Evolutionary conservation across 2,888 invertebrate genomes (phyloP), one percentile per base, ranked within the genome.

Genomic region (Amblyjoppa fuscipennis): DNA sequence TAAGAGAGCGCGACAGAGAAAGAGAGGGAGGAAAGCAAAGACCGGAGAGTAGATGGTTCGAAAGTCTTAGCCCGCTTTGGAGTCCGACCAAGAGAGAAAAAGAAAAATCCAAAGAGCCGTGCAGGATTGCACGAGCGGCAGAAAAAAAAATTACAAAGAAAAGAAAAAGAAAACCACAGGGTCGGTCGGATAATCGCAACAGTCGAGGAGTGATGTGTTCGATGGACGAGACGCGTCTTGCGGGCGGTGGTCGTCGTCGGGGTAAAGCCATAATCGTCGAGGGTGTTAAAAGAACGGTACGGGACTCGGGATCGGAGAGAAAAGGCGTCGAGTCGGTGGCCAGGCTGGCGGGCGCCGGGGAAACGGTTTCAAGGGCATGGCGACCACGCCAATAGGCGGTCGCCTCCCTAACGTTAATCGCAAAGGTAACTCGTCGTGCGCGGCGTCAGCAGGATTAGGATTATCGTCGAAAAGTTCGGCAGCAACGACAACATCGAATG

Each of bases 381-480:
- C 93, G 93, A 93, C 93, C 93, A 93, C 93, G 93, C 93, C 93
- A 93, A 91, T 93, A 93, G 93, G 93, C 93, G 93, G 93, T 93
- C 93, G 93, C 93, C 93, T 93, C 93, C 93, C 93, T 93, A 93
- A 93, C 92, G 91, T 92, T 88, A 93, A 92, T 89, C 93, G 92
- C 90, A 93, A 93, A 93, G 93, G 93, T 91, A 92, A 91, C 89
- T 93, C 91, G 90, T 91, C 92, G 92, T 92, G 89, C 88, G 90
- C 88, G 89, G 88, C 88, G 84, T 75, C 88, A 88, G 81, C 83
- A 87, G 85, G 86, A 83, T 78, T 86, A 77, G n/a, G 83, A 88
- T 75, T 84, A 81, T 77, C 87, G 87, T 87, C 87, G 87, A 77
- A 87, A 87, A 83, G 85, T 41, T 6, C 41, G 84, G 69, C 86